phyloP scores from a whole-genome alignment of 2,797 vertebrate species.

The Knipowitschia caucasica region DNA sequence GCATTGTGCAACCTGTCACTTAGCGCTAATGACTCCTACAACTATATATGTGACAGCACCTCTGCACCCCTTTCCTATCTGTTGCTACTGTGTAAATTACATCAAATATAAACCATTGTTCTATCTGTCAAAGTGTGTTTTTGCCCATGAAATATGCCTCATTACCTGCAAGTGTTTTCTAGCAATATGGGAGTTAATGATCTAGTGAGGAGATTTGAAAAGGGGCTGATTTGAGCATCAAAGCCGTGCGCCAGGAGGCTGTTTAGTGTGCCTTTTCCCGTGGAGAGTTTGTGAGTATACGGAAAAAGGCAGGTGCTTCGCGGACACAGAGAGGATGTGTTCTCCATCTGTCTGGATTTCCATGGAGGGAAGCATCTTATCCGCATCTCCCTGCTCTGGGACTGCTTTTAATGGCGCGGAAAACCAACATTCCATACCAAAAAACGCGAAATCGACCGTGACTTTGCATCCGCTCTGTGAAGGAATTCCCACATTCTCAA shows the following conservation, averaged over 20 bases:
- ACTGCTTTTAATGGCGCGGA: conserved; percentile 63
- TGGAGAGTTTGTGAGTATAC: conserved; percentile 42
- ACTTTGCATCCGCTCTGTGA: conserved; percentile 15
- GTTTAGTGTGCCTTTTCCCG: conserved; percentile 57
- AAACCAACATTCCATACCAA: conserved; percentile 56
- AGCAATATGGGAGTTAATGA: conserved; percentile 56
- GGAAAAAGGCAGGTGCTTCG: conserved; percentile 70
- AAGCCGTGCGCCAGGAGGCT: conserved; percentile 47
- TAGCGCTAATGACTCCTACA: conserved; percentile 67
- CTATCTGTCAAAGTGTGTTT: conserved; percentile 51
- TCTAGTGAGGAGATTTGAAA: conserved; percentile 47
- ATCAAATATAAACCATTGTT: conserved; percentile 48
- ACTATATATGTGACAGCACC: conserved; percentile 58
- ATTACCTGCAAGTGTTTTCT: conserved; percentile 54
- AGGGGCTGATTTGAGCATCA: conserved; percentile 57
- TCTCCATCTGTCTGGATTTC: conserved; percentile 66
- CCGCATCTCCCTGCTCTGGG: conserved; percentile 53
- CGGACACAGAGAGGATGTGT: conserved; percentile 56
- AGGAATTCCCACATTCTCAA: not conserved
- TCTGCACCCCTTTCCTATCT: conserved; percentile 44
- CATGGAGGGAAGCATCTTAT: conserved; percentile 54
- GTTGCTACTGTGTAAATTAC: conserved; percentile 57
- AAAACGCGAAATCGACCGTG: conserved; percentile 42
- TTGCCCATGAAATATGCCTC: conserved; percentile 57
- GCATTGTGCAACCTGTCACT: conserved; percentile 65